These are phyloP conservation scores for Thinocorus orbignyianus DNA, from an alignment of 2,113 vertebrate genomes.

Conservation along the genomic window DNA sequence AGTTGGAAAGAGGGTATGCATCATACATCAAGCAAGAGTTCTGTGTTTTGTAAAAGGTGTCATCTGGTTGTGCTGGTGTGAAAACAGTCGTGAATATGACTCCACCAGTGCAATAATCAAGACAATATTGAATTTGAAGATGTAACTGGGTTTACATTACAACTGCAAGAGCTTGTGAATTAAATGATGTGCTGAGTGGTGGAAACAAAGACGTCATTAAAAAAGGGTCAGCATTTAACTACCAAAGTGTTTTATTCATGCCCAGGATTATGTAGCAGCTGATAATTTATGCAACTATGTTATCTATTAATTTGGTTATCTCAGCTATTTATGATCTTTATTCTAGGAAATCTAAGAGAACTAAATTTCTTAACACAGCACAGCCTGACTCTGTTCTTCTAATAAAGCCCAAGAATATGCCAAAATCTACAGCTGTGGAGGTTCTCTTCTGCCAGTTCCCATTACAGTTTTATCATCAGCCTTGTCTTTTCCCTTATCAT, in stretches of 20 bases:
- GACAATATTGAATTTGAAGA: neutral
- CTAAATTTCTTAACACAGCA: neutral
- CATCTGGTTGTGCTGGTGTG: neutral
- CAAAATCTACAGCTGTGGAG: conserved; percentile 17
- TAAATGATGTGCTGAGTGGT: too few relatives aligned
- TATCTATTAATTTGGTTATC: neutral
- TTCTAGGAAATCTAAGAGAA: neutral
- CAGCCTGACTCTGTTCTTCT: neutral
- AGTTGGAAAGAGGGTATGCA: neutral
- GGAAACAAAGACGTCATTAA: neutral
- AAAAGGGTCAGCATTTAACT: neutral
- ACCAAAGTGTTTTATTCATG: neutral
- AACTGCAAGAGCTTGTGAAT: neutral
- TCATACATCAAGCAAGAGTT: neutral
- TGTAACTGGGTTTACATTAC: neutral
- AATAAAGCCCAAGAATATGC: neutral
- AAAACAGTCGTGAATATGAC: neutral
- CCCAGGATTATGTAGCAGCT: neutral
- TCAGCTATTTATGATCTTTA: neutral
- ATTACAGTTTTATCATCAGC: neutral
- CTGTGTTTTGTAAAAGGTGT: neutral
- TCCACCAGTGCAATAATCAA: neutral
- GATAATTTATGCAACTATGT: neutral
- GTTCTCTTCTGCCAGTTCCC: neutral
- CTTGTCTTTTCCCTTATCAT: neutral